Base-by-base conservation (phyloP, 2,888 invertebrate species). In the Dichetophora obliterata region DNA sequence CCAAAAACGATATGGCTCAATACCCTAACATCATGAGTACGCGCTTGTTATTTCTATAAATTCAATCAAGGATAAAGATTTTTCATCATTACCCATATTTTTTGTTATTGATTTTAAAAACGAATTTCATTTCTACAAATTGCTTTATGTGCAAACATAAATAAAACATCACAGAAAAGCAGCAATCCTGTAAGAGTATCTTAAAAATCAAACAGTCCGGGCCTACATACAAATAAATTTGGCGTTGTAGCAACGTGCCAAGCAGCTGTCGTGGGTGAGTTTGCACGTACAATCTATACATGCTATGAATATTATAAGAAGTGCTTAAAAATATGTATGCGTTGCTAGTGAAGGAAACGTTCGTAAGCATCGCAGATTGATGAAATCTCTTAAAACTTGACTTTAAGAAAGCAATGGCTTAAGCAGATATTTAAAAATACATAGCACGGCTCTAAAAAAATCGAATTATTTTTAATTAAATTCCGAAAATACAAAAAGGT, bases 81-180 rank as follows among this genome's bases (percentile, higher is more conserved):
- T 37, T 37, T n/a, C 69, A 16, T 50, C 16, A 69, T 69, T 19
- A 5, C 43, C 48, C 22, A 69, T 69, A 22, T 22, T 48, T 69
- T 69, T 69, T 69, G 4, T 16, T 69, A 52, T 50, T 52, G 69
- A 27, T 50, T 69, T 68, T 69, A 27, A 52, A 52, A 50, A 48
- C 11, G 48, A 43, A 68, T 68, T 68, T 50, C 68, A 50, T 68
- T 68, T 50, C 27, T 5, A 63, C n/a, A 34, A 16, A 63, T 61
- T 50, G n/a, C 24, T 19, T 37, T 14, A 16, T 68, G 50, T 43
- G 68, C 50, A 68, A 48, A 68, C 68, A 68, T 68, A 43, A 68
- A 68, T 68, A 68, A 68, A 37, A 37, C 50, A 68, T 37, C 68
- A 68, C n/a, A 63, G 34, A n/a, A 31, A 34, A n/a, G 31, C 27